Conservation (phyloP, 2,113 vertebrate genomes). For the Apaloderma vittatum region DNA sequence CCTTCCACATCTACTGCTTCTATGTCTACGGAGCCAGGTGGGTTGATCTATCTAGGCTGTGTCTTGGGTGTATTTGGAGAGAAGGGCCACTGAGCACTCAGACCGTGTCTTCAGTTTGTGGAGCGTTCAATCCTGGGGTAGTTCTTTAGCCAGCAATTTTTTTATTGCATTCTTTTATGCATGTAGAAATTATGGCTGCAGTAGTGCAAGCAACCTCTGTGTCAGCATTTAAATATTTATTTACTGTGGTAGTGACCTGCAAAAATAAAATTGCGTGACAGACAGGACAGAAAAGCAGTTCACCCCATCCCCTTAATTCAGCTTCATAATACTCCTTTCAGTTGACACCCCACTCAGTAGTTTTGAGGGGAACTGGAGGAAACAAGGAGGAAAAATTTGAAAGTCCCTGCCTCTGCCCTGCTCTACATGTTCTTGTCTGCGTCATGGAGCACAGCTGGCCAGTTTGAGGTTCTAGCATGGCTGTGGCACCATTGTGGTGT, state of each 20-base stretch:
- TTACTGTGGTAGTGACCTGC: neutral
- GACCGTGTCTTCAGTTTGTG: neutral
- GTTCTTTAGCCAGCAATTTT: neutral
- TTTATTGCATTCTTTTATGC: neutral
- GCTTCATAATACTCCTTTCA: neutral
- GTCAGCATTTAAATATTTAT: neutral
- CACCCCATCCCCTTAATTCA: neutral
- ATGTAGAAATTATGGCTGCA: neutral
- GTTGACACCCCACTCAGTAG: neutral
- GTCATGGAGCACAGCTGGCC: neutral
- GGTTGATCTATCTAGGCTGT: neutral
- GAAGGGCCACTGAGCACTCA: neutral
- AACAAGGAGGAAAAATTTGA: neutral
- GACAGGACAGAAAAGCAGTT: neutral
- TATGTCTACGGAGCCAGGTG: slow-evolving; percentile 98
- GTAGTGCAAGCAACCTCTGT: neutral
- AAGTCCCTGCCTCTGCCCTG: neutral
- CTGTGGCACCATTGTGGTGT: neutral
- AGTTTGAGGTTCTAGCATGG: neutral
- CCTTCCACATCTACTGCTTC: slow-evolving; percentile 99
- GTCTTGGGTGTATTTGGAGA: neutral
- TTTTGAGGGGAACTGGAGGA: neutral
- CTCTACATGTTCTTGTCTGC: neutral
- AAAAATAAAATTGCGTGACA: neutral
- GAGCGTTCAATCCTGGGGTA: neutral